Evolutionary conservation across 2,888 invertebrate genomes (phyloP).

Genomic region (Andrena haemorrhoa): DNA sequence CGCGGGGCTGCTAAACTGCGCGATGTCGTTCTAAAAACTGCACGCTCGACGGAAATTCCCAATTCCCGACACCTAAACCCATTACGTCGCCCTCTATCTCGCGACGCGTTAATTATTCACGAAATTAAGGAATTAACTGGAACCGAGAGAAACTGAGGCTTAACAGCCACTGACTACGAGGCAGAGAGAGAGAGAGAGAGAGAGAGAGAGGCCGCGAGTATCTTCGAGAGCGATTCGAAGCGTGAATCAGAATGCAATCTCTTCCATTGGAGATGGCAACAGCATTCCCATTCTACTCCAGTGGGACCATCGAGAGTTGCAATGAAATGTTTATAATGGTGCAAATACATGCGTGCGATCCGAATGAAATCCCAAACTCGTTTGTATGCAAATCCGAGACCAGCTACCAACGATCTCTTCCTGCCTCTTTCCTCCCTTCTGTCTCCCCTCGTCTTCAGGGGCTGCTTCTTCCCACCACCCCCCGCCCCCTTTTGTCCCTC

Average conservation of each 20-base stretch:
- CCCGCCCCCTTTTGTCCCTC: neutral
- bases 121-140: constrained; percentile 22
- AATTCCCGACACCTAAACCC: too few relatives aligned
- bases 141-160: neutral
- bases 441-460: constrained; percentile 41
- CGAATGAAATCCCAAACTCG: constrained; percentile 80
- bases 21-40: too few relatives aligned
- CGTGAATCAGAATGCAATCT: constrained; percentile 55
- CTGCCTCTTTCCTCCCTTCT: constrained; percentile 21
- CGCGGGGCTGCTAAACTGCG: too few relatives aligned
- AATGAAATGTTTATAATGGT: constrained; percentile 64
- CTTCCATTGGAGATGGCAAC: constrained; percentile 30
- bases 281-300: constrained; percentile 3
- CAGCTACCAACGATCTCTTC: constrained; percentile 38
- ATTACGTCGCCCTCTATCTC: neutral
- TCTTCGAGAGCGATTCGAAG: constrained; percentile 22
- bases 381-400: constrained; percentile 79
- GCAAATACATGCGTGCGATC: constrained; percentile 67
- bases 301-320: constrained; percentile 38
- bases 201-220: constrained; percentile 6
- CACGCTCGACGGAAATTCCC: too few relatives aligned
- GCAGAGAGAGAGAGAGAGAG: neutral
- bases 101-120: constrained; percentile 3
- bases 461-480: constrained; percentile 15
- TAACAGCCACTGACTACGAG: constrained; percentile 5